phyloP scores from a whole-genome alignment of 2,888 invertebrate genomes.

The Drosophila nr. perissopoda region DNA sequence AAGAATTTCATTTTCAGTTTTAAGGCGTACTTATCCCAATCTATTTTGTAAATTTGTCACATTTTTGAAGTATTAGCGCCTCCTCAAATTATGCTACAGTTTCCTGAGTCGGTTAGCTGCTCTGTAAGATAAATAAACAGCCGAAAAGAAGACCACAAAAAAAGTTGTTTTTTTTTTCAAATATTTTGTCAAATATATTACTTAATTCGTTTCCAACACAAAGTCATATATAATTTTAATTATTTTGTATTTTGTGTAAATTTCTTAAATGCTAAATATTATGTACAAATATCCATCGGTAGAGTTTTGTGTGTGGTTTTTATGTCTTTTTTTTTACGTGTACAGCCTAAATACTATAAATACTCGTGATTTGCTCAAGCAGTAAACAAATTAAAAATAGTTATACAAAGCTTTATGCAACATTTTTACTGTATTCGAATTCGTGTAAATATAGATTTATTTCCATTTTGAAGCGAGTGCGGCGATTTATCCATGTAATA shows the following conservation, averaged over 20 bases:
- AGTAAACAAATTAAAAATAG: slow-evolving; percentile 51
- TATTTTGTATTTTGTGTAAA: slow-evolving; percentile 50
- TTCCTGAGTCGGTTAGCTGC: neutral
- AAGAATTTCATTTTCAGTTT: neutral
- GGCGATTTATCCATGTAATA: slow-evolving; percentile 38
- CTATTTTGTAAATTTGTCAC: neutral
- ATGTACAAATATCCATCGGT: slow-evolving; percentile 72
- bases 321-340: slow-evolving; percentile 14
- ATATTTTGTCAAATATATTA: slow-evolving; percentile 28
- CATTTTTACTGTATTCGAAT: slow-evolving; percentile 25
- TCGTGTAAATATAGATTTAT: slow-evolving; percentile 55
- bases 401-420: slow-evolving; percentile 11
- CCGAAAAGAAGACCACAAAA: slow-evolving; percentile 17
- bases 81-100: slow-evolving; percentile 17
- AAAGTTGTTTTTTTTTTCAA: neutral
- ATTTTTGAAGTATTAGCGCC: neutral
- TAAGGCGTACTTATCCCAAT: neutral
- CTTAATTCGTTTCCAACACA: slow-evolving; percentile 60
- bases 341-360: slow-evolving; percentile 17
- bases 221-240: slow-evolving; percentile 48
- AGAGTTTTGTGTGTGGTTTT: slow-evolving; percentile 17
- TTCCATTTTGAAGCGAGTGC: slow-evolving; percentile 63
- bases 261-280: slow-evolving; percentile 63
- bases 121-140: neutral
- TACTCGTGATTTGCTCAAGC: slow-evolving; percentile 52